These are phyloP conservation scores for Amaurobius ferox DNA, from an alignment of 2,888 invertebrate species.

Conservation along the genomic window DNA sequence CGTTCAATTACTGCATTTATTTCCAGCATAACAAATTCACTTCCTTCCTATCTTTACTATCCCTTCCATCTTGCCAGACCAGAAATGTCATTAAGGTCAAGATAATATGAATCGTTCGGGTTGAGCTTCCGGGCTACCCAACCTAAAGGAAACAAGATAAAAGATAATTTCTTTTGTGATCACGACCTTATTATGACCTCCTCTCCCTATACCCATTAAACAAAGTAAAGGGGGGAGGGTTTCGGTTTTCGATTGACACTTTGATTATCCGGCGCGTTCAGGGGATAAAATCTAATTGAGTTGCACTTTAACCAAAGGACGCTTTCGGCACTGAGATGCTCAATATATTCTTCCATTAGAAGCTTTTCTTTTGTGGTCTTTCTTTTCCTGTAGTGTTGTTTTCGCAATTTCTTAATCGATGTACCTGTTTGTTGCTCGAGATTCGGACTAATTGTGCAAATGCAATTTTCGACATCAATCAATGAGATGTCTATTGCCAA, in stretches of 20 bases:
- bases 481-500: too few relatives aligned
- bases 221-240: not conserved
- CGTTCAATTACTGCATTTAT: not conserved
- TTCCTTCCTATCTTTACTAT: not conserved
- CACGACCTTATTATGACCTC: slow-evolving; percentile 14
- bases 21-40: not conserved
- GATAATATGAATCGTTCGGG: slow-evolving; percentile 53
- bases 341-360: not conserved
- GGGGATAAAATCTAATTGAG: slow-evolving; percentile 18
- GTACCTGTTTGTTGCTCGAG: too few relatives aligned
- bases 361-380: not conserved
- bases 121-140: not conserved
- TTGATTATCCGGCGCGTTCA: slow-evolving; percentile 9
- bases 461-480: too few relatives aligned
- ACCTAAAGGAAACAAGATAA: not conserved
- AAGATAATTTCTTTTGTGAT: not conserved
- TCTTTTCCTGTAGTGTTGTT: too few relatives aligned
- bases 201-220: not conserved
- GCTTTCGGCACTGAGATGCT: not conserved
- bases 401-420: too few relatives aligned
- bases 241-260: not conserved
- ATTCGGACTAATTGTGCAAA: too few relatives aligned
- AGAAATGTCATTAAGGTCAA: slow-evolving; percentile 70
- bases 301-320: not conserved
- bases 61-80: slow-evolving; percentile 18